Conservation (phyloP, 2,888 invertebrate genomes). For the Cryptocephalus primarius region DNA sequence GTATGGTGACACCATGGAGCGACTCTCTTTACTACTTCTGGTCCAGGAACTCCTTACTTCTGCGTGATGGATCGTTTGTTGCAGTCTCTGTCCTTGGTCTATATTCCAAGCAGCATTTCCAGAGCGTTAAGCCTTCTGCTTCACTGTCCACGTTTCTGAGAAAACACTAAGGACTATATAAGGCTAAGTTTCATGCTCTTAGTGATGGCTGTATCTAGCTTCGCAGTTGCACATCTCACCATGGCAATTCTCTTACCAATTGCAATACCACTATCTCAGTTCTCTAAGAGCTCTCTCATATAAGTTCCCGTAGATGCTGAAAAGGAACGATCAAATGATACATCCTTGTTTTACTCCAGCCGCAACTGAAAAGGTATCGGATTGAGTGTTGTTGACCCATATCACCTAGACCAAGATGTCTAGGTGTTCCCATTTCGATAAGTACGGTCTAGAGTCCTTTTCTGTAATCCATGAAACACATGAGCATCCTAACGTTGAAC, state of each 20-base stretch:
- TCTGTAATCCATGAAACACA: neutral
- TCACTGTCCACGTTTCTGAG: constrained; percentile 1
- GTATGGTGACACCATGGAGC: too few species aligned
- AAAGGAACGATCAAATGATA: neutral
- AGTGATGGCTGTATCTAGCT: neutral
- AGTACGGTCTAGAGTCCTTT: neutral
- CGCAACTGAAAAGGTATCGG: neutral
- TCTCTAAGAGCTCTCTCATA: neutral
- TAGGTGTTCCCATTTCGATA: neutral
- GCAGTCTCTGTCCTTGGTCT: too few species aligned
- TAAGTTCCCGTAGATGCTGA: neutral
- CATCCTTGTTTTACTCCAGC: neutral
- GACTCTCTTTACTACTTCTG: too few species aligned
- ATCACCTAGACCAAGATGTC: neutral
- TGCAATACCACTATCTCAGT: neutral
- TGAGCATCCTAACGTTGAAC: neutral
- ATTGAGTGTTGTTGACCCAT: neutral
- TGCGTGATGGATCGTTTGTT: too few species aligned
- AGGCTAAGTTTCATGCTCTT: neutral
- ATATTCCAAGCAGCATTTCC: neutral
- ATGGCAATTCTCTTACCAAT: neutral
- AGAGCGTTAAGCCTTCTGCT: neutral
- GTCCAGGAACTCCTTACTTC: too few species aligned
- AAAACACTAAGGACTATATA: neutral
- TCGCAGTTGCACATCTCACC: neutral